These are phyloP conservation scores for Anthopleura xanthogrammica DNA, from an alignment of 92 coral and sea anemone genomes.

Conservation along the genomic window DNA sequence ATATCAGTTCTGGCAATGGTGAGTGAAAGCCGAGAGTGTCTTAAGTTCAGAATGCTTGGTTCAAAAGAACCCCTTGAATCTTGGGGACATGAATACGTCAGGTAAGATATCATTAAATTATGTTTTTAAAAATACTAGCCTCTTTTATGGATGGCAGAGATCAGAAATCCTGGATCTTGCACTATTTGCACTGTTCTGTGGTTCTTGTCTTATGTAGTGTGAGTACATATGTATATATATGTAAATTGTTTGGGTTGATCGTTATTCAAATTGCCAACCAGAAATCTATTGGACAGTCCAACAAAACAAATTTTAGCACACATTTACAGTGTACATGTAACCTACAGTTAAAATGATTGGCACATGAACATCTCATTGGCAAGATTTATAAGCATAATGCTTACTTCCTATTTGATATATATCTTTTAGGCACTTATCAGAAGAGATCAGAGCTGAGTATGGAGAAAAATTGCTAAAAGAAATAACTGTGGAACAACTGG, in stretches of 20 bases:
- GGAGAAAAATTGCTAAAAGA: slow-evolving; percentile 61
- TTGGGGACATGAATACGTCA: slow-evolving; percentile 99
- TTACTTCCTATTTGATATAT: not conserved
- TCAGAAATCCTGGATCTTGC: no score
- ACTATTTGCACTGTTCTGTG: no score
- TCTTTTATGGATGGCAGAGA: not conserved
- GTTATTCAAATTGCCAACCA: no score
- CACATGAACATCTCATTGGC: no score
- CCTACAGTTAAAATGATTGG: no score
- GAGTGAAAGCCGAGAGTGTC: slow-evolving; percentile 91
- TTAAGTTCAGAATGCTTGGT: slow-evolving; percentile 86
- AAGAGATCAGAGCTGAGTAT: slow-evolving; percentile 90
- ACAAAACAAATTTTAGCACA: no score
- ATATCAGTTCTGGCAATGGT: slow-evolving; percentile 94
- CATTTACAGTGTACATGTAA: no score
- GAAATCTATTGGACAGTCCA: no score
- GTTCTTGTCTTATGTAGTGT: no score
- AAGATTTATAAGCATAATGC: not conserved
- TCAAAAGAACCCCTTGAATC: slow-evolving; percentile 90
- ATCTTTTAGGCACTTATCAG: slow-evolving; percentile 81
- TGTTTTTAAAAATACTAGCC: not conserved
- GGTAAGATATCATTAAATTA: slow-evolving; percentile 39
- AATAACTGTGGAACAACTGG: slow-evolving; percentile 61
- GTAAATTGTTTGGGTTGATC: no score
- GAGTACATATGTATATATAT: no score